These are phyloP conservation scores for Drosophila watanabei DNA, from an alignment of 1,140 invertebrate species.

Conservation along the genomic window DNA sequence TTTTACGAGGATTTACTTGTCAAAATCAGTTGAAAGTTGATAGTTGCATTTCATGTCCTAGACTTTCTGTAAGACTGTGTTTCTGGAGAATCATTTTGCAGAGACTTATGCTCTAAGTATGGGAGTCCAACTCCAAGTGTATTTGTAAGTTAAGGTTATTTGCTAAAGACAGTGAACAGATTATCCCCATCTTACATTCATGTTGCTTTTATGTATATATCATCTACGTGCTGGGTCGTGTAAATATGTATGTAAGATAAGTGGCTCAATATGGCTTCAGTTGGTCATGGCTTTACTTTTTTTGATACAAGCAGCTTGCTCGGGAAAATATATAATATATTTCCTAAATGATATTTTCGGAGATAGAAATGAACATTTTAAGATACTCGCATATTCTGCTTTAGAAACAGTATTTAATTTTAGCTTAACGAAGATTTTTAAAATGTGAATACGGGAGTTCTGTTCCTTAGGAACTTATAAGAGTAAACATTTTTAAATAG, in stretches of 20 bases:
- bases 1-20: constrained; percentile 32
- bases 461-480: background rate
- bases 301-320: background rate
- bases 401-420: too few species aligned
- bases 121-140: background rate
- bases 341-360: background rate
- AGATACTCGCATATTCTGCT: background rate
- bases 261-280: constrained; percentile 14
- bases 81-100: constrained; percentile 6
- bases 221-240: constrained; percentile 17
- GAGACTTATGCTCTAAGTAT: constrained; percentile 8
- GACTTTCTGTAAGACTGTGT: background rate
- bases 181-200: constrained; percentile 3
- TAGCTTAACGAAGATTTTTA: background rate
- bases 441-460: background rate
- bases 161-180: background rate
- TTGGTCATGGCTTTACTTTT: constrained; percentile 4
- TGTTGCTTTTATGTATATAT: constrained; percentile 31
- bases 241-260: constrained; percentile 24
- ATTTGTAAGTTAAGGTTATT: constrained; percentile 14
- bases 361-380: background rate
- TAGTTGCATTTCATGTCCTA: constrained; percentile 13
- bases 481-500: background rate
- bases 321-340: too few species aligned
- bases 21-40: constrained; percentile 20